These are phyloP conservation scores for Porites australiensis DNA, from an alignment of 64 coral and sea anemone genomes.

Conservation along the genomic window DNA sequence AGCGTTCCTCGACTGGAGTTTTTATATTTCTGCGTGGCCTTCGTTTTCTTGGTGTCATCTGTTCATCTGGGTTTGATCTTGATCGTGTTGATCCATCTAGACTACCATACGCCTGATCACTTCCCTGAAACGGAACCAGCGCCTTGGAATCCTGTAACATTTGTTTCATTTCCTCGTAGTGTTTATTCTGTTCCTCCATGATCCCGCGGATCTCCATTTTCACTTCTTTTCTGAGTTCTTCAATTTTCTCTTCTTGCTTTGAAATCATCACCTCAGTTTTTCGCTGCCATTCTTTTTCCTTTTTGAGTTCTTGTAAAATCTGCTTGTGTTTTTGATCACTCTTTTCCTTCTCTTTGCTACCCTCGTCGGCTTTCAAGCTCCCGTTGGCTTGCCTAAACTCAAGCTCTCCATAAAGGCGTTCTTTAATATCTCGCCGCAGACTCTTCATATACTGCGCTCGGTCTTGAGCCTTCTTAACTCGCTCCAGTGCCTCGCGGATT, in stretches of 20 bases:
- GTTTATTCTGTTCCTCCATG: constrained; percentile 77
- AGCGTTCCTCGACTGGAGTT: constrained; percentile 25
- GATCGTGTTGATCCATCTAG: constrained; percentile 68
- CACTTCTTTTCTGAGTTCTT: constrained; percentile 77
- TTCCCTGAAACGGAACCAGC: constrained; percentile 38
- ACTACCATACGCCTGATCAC: constrained; percentile 75
- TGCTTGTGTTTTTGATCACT: constrained; percentile 53
- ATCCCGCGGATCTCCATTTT: constrained; percentile 61
- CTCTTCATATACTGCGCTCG: constrained; percentile 34
- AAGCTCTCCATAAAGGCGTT: constrained; percentile 49
- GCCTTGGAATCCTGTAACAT: constrained; percentile 49
- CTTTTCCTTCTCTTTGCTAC: background rate
- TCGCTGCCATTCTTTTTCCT: constrained; percentile 72
- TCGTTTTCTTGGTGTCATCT: background rate
- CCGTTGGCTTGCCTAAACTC: constrained; percentile 34
- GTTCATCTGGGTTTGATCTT: constrained; percentile 31
- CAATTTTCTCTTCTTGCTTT: constrained; percentile 73
- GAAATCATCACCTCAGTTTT: constrained; percentile 72
- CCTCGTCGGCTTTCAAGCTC: background rate
- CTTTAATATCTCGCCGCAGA: constrained; percentile 35
- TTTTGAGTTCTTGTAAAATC: constrained; percentile 75
- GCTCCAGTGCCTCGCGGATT: constrained; percentile 54
- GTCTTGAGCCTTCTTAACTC: constrained; percentile 56
- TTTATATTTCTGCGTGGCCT: constrained; percentile 36
- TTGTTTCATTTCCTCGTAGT: constrained; percentile 77